phyloP scores from a whole-genome alignment of 2,888 invertebrate genomes.

The Drosophila austrosaltans region DNA sequence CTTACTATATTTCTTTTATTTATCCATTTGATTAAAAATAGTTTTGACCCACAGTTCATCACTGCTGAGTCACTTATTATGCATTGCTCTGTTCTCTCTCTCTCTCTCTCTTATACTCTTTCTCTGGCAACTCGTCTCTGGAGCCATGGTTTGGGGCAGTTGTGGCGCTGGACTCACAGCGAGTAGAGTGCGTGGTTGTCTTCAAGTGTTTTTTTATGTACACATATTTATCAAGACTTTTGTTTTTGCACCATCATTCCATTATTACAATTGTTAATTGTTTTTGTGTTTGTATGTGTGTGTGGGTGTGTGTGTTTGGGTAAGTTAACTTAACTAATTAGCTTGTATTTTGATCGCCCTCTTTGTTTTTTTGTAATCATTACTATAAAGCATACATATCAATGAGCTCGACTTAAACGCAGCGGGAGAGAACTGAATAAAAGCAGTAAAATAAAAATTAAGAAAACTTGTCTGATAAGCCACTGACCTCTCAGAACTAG shows the following conservation, averaged over 20 bases:
- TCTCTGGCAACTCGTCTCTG: conserved; percentile 40
- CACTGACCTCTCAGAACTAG: conserved; percentile 66
- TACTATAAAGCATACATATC: conserved; percentile 12
- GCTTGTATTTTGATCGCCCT: conserved; percentile 18
- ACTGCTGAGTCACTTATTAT: conserved; percentile 45
- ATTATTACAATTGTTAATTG: conserved; percentile 16
- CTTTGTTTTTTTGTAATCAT: conserved; percentile 6
- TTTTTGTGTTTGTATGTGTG: background rate
- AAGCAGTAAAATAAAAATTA: conserved; percentile 11
- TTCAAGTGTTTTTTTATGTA: conserved; percentile 38
- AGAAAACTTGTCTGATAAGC: conserved; percentile 61
- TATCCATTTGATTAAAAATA: background rate
- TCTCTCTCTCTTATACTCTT: conserved; percentile 28
- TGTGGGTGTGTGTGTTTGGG: conserved; percentile 12
- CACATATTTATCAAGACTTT: conserved; percentile 25
- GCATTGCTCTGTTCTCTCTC: conserved; percentile 32
- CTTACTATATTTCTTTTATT: background rate
- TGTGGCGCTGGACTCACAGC: conserved; percentile 68
- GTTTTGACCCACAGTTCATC: conserved; percentile 31
- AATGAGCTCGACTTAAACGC: conserved; percentile 21
- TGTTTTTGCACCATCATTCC: conserved; percentile 24
- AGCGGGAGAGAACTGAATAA: conserved; percentile 13
- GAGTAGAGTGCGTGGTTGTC: conserved; percentile 63
- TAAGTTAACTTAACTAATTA: conserved; percentile 36
- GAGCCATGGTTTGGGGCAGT: conserved; percentile 54